Conservation (phyloP, 2,888 invertebrate genomes). For the Mythimna albipuncta region DNA sequence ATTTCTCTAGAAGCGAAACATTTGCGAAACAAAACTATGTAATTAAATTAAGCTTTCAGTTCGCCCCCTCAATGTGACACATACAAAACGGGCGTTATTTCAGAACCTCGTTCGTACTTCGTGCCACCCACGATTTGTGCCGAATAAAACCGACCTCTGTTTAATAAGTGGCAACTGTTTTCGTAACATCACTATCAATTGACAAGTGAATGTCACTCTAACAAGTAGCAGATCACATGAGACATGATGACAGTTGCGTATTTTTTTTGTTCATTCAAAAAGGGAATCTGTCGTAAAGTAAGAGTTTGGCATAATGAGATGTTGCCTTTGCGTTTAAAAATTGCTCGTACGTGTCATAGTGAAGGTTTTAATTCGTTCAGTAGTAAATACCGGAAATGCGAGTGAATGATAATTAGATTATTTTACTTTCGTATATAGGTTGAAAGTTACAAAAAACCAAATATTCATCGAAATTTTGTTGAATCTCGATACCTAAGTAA, state of each 20-base stretch:
- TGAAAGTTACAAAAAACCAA: no score
- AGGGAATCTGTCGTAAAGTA: not conserved
- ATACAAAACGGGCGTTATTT: slow-evolving; percentile 63
- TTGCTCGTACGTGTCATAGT: not conserved
- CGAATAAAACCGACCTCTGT: slow-evolving; percentile 71
- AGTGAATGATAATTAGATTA: slow-evolving; percentile 19
- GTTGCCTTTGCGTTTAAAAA: slow-evolving; percentile 32
- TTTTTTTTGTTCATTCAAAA: slow-evolving; percentile 18
- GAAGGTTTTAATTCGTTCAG: slow-evolving; percentile 13
- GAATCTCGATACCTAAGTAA: not conserved
- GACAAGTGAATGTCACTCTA: slow-evolving; percentile 61
- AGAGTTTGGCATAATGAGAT: not conserved
- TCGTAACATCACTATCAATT: slow-evolving; percentile 66
- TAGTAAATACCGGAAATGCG: not conserved
- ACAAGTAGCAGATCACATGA: slow-evolving; percentile 56
- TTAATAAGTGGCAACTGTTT: slow-evolving; percentile 62
- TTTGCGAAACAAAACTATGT: slow-evolving; percentile 46
- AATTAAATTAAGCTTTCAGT: slow-evolving; percentile 59
- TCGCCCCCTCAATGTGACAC: slow-evolving; percentile 61
- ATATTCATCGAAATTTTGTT: not conserved
- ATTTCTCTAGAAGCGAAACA: slow-evolving; percentile 32
- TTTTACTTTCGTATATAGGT: no score
- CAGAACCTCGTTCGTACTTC: slow-evolving; percentile 53
- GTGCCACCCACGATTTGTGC: slow-evolving; percentile 71
- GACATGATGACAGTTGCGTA: slow-evolving; percentile 24